Evolutionary conservation across 53 echinoderm and acorn worm genomes (phyloP).

Genomic region (Zoroaster sp.): DNA sequence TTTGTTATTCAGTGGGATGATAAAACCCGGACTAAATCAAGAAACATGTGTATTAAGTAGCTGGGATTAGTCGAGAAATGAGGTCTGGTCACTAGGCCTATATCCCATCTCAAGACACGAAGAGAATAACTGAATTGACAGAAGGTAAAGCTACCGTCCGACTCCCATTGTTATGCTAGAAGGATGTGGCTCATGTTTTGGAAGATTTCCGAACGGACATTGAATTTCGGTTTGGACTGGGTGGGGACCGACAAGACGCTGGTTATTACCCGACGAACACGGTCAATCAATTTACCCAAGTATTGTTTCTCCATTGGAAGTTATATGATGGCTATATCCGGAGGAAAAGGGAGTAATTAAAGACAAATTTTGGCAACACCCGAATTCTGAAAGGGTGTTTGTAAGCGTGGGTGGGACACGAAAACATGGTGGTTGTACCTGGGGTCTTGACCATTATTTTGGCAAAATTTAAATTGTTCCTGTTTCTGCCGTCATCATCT

Average conservation of each 20-base stretch:
- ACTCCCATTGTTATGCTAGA: neutral
- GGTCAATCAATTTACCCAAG: constrained; percentile 14
- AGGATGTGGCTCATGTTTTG: constrained; percentile 9
- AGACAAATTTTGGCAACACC: neutral
- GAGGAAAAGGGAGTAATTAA: neutral
- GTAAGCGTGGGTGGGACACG: too few species aligned
- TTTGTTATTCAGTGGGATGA: neutral
- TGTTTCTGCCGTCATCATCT: too few species aligned
- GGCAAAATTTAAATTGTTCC: too few species aligned
- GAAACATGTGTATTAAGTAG: too few species aligned
- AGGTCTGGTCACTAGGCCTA: neutral
- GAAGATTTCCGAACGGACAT: constrained; percentile 32
- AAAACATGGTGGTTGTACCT: too few species aligned
- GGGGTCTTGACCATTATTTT: too few species aligned
- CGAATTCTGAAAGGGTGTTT: neutral
- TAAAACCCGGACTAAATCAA: too few species aligned
- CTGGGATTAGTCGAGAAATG: too few species aligned
- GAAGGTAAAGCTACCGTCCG: neutral
- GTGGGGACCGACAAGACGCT: neutral
- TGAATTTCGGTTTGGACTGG: constrained; percentile 17
- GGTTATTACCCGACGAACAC: neutral
- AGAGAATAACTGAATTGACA: neutral
- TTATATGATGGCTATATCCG: neutral
- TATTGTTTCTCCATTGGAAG: constrained; percentile 1
- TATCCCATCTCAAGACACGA: neutral